Conservation (phyloP, 2,797 vertebrate genomes). For the Hemitrygon akajei region DNA sequence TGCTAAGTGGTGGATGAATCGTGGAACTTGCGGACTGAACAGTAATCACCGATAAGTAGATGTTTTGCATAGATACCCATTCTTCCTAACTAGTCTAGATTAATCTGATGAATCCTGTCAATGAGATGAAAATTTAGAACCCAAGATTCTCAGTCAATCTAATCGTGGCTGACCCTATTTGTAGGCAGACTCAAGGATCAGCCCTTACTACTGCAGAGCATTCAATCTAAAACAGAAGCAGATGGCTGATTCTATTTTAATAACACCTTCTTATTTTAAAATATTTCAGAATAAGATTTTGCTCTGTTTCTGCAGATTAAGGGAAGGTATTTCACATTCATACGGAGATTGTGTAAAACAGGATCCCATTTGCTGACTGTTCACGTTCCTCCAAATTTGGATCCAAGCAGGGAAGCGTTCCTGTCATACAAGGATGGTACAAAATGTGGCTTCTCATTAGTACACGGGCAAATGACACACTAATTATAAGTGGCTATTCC, state of each 20-base stretch:
- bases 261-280: not conserved
- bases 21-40: not conserved
- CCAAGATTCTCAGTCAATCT: not conserved
- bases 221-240: not conserved
- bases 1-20: not conserved
- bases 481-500: not conserved
- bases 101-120: not conserved
- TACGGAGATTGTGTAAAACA: not conserved
- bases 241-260: conserved; percentile 1
- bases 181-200: not conserved
- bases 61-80: not conserved
- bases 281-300: not conserved
- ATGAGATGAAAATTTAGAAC: not conserved
- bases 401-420: not conserved
- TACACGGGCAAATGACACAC: not conserved
- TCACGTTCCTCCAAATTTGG: not conserved
- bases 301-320: not conserved
- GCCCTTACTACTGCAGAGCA: not conserved
- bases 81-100: not conserved
- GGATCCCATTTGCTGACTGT: not conserved
- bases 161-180: not conserved
- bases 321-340: not conserved
- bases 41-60: not conserved
- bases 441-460: not conserved
- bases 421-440: not conserved